Evolutionary conservation across 2,888 invertebrate genomes (phyloP).

Genomic region (Anodontia alba): DNA sequence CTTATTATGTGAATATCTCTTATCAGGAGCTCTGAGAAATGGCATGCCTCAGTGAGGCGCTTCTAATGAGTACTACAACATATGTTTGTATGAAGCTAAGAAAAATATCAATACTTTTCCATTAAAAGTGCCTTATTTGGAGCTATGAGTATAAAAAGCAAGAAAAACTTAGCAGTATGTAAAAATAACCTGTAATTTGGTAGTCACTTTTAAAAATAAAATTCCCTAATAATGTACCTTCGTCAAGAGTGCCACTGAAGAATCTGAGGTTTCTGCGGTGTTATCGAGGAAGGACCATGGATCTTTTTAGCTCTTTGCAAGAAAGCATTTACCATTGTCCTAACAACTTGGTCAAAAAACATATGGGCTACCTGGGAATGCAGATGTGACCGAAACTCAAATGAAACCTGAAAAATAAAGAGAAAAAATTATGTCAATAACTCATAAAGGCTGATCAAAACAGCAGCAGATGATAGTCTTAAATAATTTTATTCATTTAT

Average conservation of each 20-base stretch:
- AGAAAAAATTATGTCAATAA: not conserved
- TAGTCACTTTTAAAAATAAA: not conserved
- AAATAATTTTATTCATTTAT: too few relatives aligned
- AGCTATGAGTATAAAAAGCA: too few relatives aligned
- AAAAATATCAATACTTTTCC: too few relatives aligned
- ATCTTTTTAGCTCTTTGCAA: slow-evolving; percentile 92
- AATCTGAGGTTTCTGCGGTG: slow-evolving; percentile 74
- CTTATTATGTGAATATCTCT: too few relatives aligned
- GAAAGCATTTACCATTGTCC: slow-evolving; percentile 98
- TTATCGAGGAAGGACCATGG: slow-evolving; percentile 88
- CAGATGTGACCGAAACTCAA: slow-evolving; percentile 95
- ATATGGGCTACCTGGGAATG: slow-evolving; percentile 95
- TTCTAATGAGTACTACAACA: not conserved
- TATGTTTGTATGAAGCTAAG: too few relatives aligned
- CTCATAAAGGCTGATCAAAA: too few relatives aligned
- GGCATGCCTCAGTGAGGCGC: too few relatives aligned
- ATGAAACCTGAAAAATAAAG: slow-evolving; percentile 86
- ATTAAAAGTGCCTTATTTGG: too few relatives aligned
- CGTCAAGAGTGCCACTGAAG: slow-evolving; percentile 69
- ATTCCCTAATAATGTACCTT: slow-evolving; percentile 25
- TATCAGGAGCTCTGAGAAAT: too few relatives aligned
- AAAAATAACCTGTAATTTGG: too few relatives aligned
- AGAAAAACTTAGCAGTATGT: too few relatives aligned
- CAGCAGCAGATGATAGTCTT: too few relatives aligned
- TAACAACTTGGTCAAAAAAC: slow-evolving; percentile 98